A percentile compares a stretch with the other conserved stretches of the same genome.
Conservation (phyloP, 2,113 vertebrate genomes). For the Lycocorax pyrrhopterus region DNA sequence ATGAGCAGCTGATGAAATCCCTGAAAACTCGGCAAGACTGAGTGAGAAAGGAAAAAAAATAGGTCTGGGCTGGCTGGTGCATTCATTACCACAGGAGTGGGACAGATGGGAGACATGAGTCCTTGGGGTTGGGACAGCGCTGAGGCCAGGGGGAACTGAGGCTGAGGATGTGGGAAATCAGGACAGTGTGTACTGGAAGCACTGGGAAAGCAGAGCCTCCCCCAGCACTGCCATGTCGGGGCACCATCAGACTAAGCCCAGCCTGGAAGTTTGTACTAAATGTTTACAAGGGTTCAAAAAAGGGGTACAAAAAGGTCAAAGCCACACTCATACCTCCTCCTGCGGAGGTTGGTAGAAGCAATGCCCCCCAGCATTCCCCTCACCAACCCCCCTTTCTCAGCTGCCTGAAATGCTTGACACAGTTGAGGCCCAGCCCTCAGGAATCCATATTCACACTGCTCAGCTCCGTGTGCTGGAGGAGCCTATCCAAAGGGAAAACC, state of each 20-base stretch:
- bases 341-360: not conserved
- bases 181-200: not conserved
- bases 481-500: not conserved
- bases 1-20: not conserved
- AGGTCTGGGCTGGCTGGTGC: not conserved
- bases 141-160: no score
- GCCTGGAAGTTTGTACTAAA: not conserved
- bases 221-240: not conserved
- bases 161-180: not conserved
- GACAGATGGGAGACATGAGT: accelerated
- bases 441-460: not conserved
- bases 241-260: not conserved
- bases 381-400: not conserved
- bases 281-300: not conserved
- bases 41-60: accelerated
- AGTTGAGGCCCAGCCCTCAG: not conserved
- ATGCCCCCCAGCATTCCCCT: not conserved
- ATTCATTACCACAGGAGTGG: not conserved
- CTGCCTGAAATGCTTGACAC: not conserved
- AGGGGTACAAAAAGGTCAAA: not conserved
- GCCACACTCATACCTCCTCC: not conserved
- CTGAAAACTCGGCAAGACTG: not conserved
- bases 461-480: not conserved
- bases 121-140: not conserved
- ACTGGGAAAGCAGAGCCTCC: not conserved